Conservation (phyloP, 2,797 vertebrate species). For the Cheirogaleus major region DNA sequence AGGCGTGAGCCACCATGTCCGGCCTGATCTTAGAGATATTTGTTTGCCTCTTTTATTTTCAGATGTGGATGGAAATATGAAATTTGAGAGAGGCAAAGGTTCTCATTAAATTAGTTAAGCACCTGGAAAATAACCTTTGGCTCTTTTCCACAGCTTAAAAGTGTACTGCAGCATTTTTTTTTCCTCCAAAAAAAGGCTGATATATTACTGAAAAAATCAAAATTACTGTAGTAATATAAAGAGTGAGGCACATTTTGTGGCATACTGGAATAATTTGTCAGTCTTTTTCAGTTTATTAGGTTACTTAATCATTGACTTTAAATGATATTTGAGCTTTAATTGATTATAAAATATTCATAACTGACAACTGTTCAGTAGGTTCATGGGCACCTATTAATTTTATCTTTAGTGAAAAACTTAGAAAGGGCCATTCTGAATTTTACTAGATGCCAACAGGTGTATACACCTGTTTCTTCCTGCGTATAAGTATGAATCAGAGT, state of each 20-base stretch:
- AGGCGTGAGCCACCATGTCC: not conserved
- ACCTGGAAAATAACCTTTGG: not conserved
- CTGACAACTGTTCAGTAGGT: not conserved
- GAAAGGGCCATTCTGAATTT: not conserved
- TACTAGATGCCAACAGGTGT: not conserved
- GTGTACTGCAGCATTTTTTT: not conserved
- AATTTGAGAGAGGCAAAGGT: not conserved
- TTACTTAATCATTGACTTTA: not conserved
- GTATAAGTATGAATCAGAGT: not conserved
- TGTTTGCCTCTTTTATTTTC: conserved; percentile 23
- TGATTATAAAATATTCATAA: conserved; percentile 15
- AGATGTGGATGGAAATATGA: not conserved
- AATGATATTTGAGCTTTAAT: not conserved
- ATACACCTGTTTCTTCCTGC: not conserved
- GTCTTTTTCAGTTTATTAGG: not conserved
- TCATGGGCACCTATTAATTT: not conserved
- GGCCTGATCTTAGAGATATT: not conserved
- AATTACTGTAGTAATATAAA: not conserved
- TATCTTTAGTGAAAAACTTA: not conserved
- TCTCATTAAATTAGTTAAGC: not conserved
- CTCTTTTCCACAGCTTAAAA: not conserved
- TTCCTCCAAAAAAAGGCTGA: not conserved
- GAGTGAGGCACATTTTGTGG: not conserved
- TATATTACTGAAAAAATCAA: conserved; percentile 6
- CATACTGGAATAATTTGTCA: not conserved